These are phyloP conservation scores for Anolis sagrei DNA, from an alignment of 2,113 vertebrate genomes.

Conservation along the genomic window DNA sequence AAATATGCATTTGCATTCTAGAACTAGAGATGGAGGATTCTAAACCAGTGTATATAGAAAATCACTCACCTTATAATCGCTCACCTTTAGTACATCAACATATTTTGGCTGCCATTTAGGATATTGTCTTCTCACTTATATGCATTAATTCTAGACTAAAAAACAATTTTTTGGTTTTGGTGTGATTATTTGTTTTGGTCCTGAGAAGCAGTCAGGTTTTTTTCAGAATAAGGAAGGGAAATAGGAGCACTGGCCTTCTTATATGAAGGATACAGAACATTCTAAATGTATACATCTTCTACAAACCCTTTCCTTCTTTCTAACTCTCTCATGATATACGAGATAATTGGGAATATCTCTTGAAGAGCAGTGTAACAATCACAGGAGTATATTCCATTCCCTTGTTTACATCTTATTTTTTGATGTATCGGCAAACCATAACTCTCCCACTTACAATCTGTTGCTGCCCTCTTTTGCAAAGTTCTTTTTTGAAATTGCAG, in stretches of 20 bases:
- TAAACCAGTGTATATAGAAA: not conserved
- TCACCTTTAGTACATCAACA: not conserved
- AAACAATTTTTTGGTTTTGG: not conserved
- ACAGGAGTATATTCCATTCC: not conserved
- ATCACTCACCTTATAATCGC: not conserved
- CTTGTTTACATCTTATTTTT: constrained; percentile 5
- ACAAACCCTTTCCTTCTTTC: not conserved
- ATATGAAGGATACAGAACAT: not conserved
- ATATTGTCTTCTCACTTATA: not conserved
- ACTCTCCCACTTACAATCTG: constrained; percentile 1
- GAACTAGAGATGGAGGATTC: too few species aligned
- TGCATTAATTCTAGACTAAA: not conserved
- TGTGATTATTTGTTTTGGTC: not conserved
- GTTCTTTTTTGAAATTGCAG: not conserved
- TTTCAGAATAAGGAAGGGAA: not conserved
- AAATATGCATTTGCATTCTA: not conserved
- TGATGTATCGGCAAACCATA: not conserved
- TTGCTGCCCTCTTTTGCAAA: constrained; percentile 15
- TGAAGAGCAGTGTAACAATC: not conserved
- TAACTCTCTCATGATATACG: not conserved
- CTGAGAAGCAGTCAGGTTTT: not conserved
- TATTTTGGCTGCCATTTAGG: not conserved
- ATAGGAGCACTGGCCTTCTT: not conserved
- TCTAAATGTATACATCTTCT: not conserved
- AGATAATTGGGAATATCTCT: not conserved